Base-by-base conservation (phyloP, 1,140 invertebrate genomes). In the Aphaenogaster floridana region DNA sequence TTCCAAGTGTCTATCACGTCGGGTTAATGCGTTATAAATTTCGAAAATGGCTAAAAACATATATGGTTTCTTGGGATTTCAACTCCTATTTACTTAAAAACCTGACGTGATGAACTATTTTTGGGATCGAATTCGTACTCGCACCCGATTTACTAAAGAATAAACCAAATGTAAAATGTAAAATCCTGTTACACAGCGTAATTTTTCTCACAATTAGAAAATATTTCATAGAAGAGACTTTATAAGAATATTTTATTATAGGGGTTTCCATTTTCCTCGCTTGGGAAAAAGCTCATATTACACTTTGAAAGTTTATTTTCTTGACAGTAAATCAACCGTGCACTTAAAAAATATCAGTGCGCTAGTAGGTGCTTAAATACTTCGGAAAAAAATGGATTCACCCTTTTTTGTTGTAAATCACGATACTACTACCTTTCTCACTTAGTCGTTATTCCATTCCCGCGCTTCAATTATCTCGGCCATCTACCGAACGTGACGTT, bases 401-500 rank as follows among this genome's bases (percentile, higher is more conserved):
- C n/a, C 8, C 54, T 39, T n/a, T 64, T 45, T 28, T 52, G 17
- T 2, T 4, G 54, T 11, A 54, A 69, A 48, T 36, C 64, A 11
- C 28, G 64, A 42, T 28, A 39, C 36, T 28, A 39, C 36, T 34
- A 59, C n/a, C 36, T 69, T 48, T 34, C 64, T 71, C 64, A 42
- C 66, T 83, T 45, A 57, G 21, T 13, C 48, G 21, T 15, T 15
- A 39, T 45, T 71, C 50, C 17, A 36, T n/a, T n/a, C 8, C 39
- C 42, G 45, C 21, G 48, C 80, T 76, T 84, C 69, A 61, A 50
- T 76, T 84, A 84, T 50, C 54, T 48, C 52, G 50, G 11, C 17
- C 42, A 79, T 81, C 64, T 34, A 42, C 39, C 39, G 68, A 15
- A 59, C 80, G 68, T 74, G 80, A 83, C 54, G 54, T 76, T 34